Evolutionary conservation across 2,113 vertebrate genomes (phyloP).

Genomic region (Thalassoma bifasciatum): DNA sequence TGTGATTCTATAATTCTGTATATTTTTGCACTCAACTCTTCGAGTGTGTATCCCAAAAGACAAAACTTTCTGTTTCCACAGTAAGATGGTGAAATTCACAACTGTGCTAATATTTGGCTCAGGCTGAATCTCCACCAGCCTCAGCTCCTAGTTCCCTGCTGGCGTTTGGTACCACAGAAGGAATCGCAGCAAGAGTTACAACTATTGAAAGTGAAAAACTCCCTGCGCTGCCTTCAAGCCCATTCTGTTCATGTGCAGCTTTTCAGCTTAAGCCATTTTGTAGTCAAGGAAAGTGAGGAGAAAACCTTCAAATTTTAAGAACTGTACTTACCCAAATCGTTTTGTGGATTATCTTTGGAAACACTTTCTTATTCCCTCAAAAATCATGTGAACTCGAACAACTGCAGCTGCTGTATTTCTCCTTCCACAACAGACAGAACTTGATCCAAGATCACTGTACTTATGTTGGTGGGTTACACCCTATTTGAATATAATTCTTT

Average conservation of each 20-base stretch:
- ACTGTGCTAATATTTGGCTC: background rate
- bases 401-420: background rate
- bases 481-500: conserved; percentile 38
- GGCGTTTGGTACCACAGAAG: background rate
- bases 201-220: background rate
- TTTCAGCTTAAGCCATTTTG: background rate
- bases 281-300: background rate
- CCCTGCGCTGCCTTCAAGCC: background rate
- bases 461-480: conserved; percentile 44
- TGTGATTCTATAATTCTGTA: background rate
- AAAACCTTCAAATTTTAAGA: background rate
- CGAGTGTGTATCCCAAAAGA: background rate
- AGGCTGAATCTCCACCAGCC: background rate
- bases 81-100: background rate
- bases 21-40: background rate
- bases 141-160: background rate
- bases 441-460: conserved; percentile 22
- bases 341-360: background rate
- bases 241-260: background rate
- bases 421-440: conserved; percentile 7
- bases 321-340: conserved; percentile 48
- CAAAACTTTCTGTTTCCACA: background rate
- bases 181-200: background rate
- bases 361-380: conserved; percentile 31
- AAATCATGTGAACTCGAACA: conserved; percentile 6